Percentiles rank a stretch among this genome's conserved stretches.
phyloP scores from a whole-genome alignment of 2,888 invertebrate species.

The Disparrhopalites patrizii region DNA sequence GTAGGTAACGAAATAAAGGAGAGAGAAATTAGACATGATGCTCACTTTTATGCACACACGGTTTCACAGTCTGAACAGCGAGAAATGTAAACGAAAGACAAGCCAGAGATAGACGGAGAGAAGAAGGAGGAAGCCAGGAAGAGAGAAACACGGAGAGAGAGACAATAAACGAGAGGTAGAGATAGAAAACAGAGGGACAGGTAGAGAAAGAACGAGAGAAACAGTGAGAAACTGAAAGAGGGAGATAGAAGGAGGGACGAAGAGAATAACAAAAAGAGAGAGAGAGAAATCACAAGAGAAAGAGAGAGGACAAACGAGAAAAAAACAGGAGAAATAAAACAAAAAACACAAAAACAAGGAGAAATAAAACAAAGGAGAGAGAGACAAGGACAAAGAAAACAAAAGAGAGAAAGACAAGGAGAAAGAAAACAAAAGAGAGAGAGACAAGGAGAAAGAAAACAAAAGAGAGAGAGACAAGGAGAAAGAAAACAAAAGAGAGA shows the following conservation, averaged over 20 bases:
- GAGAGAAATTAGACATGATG: too few species aligned
- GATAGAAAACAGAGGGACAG: slow-evolving; percentile 14
- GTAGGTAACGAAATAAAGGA: too few species aligned
- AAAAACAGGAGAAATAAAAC: background rate
- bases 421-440: background rate
- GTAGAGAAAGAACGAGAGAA: slow-evolving; percentile 29
- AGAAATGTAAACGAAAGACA: too few species aligned
- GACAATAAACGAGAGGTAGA: background rate
- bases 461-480: slow-evolving; percentile 27
- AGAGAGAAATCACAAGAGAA: slow-evolving; percentile 1
- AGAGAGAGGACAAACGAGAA: slow-evolving; percentile 2
- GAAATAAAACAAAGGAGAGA: slow-evolving; percentile 2
- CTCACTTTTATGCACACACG: too few species aligned
- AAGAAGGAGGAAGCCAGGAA: background rate
- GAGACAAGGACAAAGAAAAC: slow-evolving; percentile 6
- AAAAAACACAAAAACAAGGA: background rate
- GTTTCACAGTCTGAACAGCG: too few species aligned
- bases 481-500: background rate
- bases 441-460: background rate
- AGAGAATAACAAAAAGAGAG: background rate
- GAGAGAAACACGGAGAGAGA: background rate
- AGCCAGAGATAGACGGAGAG: background rate
- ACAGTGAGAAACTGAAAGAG: background rate
- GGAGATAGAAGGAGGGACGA: background rate
- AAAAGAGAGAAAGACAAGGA: background rate